A percentile compares a stretch with the other conserved stretches of the same genome.
Evolutionary conservation across 2,888 invertebrate genomes (phyloP).

Genomic region (Allolobophora icterica): DNA sequence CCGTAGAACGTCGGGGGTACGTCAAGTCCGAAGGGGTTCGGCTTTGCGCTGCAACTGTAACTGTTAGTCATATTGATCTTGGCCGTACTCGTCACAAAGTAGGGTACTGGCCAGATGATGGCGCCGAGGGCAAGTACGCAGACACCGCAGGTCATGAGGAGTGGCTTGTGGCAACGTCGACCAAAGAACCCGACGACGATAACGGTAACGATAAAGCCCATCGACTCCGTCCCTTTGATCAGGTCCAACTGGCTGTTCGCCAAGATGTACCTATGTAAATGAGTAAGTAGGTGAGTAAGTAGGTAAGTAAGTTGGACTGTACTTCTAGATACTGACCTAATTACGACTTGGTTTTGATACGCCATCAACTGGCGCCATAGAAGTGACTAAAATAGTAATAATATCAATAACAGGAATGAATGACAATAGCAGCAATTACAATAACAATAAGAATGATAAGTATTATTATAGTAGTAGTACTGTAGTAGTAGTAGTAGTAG

Average conservation of each 20-base stretch:
- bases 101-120: conserved; percentile 39
- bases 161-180: conserved; percentile 32
- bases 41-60: background rate
- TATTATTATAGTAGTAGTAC: too few relatives aligned
- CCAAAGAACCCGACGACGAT: conserved; percentile 32
- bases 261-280: background rate
- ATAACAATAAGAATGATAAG: too few relatives aligned
- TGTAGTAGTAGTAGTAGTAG: too few relatives aligned
- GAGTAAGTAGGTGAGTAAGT: too few relatives aligned
- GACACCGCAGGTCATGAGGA: conserved; percentile 35
- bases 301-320: background rate
- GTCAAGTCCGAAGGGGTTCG: background rate
- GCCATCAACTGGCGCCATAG: too few relatives aligned
- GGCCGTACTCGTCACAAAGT: conserved; percentile 28
- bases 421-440: too few relatives aligned
- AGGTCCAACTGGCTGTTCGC: background rate
- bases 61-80: background rate
- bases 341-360: too few relatives aligned
- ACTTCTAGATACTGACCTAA: too few relatives aligned
- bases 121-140: conserved; percentile 29
- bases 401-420: too few relatives aligned
- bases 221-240: background rate
- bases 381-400: too few relatives aligned
- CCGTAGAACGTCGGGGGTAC: background rate
- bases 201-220: conserved; percentile 25